Evolutionary conservation across 2,113 vertebrate genomes (phyloP), one percentile per base, ranked within the genome.

Genomic region (Dunckerocampus dactyliophorus): DNA sequence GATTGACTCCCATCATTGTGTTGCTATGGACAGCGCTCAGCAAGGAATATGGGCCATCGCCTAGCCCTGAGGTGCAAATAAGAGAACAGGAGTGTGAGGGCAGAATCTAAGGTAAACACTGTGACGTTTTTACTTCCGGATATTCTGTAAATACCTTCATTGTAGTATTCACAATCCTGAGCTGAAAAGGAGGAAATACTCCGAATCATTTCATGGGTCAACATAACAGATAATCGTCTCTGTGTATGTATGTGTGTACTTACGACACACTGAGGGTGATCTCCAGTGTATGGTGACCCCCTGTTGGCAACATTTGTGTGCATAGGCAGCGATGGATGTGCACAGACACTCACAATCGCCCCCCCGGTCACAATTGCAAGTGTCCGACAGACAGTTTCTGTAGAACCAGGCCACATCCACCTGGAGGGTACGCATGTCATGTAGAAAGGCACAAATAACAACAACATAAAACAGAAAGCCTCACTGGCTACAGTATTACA

Each of bases 321-420:
- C 96, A 8, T 98, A 99, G 0, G 94, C 96, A 17, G 96, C 95
- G 12, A 99, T 92, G 28, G 91, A 96, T 17, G 96, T 96, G 39
- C 97, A 99, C n/a, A 99, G 84, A 66, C 97, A 99, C 79, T 98
- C 96, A 0, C 97, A 98, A 47, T 98, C 96, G 3, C 96, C 97
- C 4, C 95, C 96, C 3, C 96, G 94, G 66, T 99, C 95, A 84
- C 97, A 99, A 77, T 96, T 96, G 74, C 97, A 99, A 0, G 97
- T 98, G 69, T 99, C 97, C 59, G 95, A 96, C 65, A 99, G 91
- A 69, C 96, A 99, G 64, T 98, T 98, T 86, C 94, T 96, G 76
- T 95, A 94, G 88, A 98, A 98, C 89, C 94, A 98, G 80, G 96
- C 95, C 80, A 99, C 95, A 72, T 99, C 97, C 63, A 98, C 95